Conservation (phyloP, 2,113 vertebrate species). For the Jacana jacana region DNA sequence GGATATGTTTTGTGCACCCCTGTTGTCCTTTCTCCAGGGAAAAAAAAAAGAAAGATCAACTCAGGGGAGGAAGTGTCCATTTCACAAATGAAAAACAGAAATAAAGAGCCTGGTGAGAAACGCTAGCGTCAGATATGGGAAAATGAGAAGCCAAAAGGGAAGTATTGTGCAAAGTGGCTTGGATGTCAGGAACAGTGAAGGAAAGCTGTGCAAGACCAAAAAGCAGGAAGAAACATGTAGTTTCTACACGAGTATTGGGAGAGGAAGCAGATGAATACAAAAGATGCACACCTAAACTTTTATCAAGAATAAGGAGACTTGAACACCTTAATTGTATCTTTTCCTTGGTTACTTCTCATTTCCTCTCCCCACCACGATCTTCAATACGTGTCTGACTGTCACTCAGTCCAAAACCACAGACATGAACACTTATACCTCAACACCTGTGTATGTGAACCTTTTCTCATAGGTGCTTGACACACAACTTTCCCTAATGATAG, state of each 20-base stretch:
- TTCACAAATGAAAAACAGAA: background rate
- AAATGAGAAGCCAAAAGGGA: slow-evolving; percentile 18
- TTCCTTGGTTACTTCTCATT: background rate
- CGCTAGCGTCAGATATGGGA: background rate
- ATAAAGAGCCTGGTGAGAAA: slow-evolving; percentile 1
- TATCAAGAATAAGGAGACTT: background rate
- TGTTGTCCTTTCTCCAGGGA: background rate
- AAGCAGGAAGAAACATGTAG: slow-evolving; percentile 17
- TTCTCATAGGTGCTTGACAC: background rate
- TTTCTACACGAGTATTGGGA: background rate
- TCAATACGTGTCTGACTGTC: background rate
- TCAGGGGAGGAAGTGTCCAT: background rate
- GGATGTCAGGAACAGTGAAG: background rate
- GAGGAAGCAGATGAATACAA: slow-evolving; percentile 12
- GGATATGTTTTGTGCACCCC: background rate
- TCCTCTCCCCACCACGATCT: background rate
- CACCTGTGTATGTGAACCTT: background rate
- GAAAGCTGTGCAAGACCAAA: slow-evolving; percentile 39
- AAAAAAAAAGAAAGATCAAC: background rate
- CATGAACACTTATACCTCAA: background rate
- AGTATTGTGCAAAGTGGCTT: background rate
- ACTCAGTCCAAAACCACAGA: background rate
- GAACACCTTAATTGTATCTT: background rate
- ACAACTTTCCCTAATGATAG: background rate
- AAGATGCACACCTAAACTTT: background rate